Percentiles rank a stretch among this genome's conserved stretches.
Evolutionary conservation across 2,888 invertebrate species (phyloP).

Genomic region (Eueremaeus valkanovi): DNA sequence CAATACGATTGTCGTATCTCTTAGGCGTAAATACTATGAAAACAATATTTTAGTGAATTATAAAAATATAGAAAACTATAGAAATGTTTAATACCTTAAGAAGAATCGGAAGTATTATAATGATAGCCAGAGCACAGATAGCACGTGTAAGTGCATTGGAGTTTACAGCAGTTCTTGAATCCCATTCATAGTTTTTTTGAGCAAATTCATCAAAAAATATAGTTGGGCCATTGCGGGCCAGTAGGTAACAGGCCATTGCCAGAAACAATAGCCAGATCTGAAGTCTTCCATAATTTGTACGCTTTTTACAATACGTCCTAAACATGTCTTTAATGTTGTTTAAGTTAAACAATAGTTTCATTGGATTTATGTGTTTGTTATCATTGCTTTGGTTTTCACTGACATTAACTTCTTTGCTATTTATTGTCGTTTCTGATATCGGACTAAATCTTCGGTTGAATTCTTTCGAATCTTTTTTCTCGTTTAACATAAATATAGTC

Average conservation of each 20-base stretch:
- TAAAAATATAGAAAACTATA: no score
- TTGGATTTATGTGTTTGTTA: background rate
- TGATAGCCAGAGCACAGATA: no score
- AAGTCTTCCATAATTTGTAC: background rate
- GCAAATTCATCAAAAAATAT: slow-evolving; percentile 29
- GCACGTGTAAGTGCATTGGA: no score
- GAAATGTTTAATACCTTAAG: no score
- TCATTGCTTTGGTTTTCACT: background rate
- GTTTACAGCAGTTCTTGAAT: no score
- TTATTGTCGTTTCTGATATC: background rate
- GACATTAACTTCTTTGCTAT: background rate
- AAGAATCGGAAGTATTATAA: no score
- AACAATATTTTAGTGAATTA: no score
- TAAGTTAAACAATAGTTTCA: slow-evolving; percentile 23
- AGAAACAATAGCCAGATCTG: slow-evolving; percentile 32
- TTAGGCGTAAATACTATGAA: no score
- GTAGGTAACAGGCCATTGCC: background rate
- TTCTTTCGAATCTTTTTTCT: background rate
- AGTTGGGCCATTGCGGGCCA: slow-evolving; percentile 1
- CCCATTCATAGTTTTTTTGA: slow-evolving; percentile 35
- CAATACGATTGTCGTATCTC: no score
- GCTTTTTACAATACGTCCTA: background rate
- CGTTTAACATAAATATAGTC: slow-evolving; percentile 26
- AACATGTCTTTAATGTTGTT: slow-evolving; percentile 30
- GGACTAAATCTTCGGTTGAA: background rate